Conservation (phyloP, 1,140 invertebrate species). For the Conus ventricosus region DNA sequence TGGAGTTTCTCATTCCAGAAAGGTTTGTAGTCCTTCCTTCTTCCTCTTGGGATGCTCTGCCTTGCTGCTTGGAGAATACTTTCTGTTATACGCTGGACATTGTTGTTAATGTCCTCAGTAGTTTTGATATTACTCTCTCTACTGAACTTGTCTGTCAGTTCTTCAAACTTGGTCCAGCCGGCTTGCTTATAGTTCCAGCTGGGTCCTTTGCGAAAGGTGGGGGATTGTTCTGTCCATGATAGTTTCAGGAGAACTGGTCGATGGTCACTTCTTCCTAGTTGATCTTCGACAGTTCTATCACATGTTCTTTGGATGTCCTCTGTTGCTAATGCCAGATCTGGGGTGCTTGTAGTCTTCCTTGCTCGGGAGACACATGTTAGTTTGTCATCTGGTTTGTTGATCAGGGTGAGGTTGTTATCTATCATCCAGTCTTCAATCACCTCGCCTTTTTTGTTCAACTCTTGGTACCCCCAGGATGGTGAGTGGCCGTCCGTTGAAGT, state of each 20-base stretch:
- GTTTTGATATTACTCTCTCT: too few relatives aligned
- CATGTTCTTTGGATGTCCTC: background rate
- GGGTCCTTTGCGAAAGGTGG: background rate
- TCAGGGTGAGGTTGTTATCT: too few relatives aligned
- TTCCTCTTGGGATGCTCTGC: too few relatives aligned
- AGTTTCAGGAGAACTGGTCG: background rate
- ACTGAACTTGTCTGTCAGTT: too few relatives aligned
- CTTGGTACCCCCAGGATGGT: constrained; percentile 42
- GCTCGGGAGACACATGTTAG: constrained; percentile 16
- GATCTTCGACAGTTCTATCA: background rate
- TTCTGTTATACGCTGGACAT: too few relatives aligned
- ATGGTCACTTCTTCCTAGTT: background rate
- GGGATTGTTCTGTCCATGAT: background rate
- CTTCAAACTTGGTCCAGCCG: background rate
- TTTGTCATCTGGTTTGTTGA: too few relatives aligned
- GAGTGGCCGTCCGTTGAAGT: constrained; percentile 39
- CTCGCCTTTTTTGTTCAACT: constrained; percentile 16
- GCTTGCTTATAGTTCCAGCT: too few relatives aligned
- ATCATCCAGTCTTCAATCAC: too few relatives aligned
- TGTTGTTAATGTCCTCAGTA: too few relatives aligned
- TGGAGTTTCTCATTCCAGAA: too few relatives aligned
- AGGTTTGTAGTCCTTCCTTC: too few relatives aligned
- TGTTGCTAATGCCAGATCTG: constrained; percentile 41
- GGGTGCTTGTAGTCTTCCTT: constrained; percentile 31
- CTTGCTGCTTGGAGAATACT: too few relatives aligned